Evolutionary conservation across 2,113 vertebrate species (phyloP), one percentile per base, ranked within the genome.

Genomic region (Diadophis punctatus): DNA sequence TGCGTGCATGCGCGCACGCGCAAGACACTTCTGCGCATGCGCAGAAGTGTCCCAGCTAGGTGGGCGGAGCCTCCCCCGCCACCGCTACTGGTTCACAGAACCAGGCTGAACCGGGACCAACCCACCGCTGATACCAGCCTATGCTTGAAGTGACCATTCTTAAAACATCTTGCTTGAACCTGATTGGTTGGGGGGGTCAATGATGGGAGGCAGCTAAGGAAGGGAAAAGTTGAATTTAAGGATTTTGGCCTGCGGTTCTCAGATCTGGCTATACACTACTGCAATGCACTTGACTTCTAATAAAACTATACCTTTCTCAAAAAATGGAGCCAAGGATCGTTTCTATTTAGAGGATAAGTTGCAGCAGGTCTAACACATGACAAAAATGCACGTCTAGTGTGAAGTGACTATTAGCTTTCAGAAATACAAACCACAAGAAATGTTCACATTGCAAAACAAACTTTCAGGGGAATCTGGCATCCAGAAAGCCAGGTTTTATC

Each of bases 241-340:
- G 30, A n/a, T 68, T 68, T 68, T 1, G 30, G 30, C 1, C 0
- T 0, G 2, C 2, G 2, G 18, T 68, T 34, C 30, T 68, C 12
- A 68, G 5, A 16, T 34, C 63, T 34, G n/a, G 12, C 30, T 68
- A 34, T 68, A 11, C 30, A 68, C 30, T 68, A 34, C 14, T n/a
- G 63, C 30, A 68, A 68, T 68, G 2, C 5, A 34, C 30, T 68
- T 68, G 30, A 34, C 30, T 34, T 34, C 63, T 68, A 68, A n/a
- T 68, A n/a, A 68, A 68, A n/a, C 30, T 68, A 68, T 68, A 68
- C 12, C 30, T 68, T 68, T 34, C 63, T 68, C 63, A 68, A 68
- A 16, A n/a, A 68, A 68, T 18, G 63, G 30, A 68, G 5, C 63
- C 14, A 68, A 68, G 30, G 30, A 68, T 68, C 30, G 1, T 68